A percentile compares a stretch with the other conserved stretches of the same genome.
Conservation (phyloP, 2,113 vertebrate species). For the Rhegmatorhina hoffmannsi region DNA sequence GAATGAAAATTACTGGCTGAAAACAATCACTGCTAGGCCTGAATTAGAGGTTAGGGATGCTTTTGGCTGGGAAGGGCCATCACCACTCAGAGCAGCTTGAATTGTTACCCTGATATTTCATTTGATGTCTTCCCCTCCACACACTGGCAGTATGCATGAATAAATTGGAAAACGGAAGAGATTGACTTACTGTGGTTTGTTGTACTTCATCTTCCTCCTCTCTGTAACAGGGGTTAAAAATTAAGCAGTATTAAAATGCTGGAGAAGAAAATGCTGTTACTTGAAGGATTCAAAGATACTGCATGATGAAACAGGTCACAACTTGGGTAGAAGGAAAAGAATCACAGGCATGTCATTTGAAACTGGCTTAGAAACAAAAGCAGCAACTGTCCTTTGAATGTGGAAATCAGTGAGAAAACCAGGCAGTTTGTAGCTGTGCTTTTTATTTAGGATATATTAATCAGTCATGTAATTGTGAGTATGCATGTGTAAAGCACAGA, state of each 20-base stretch:
- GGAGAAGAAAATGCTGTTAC: not conserved
- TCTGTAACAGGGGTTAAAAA: not conserved
- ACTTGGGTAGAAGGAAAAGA: not conserved
- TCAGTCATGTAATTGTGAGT: not conserved
- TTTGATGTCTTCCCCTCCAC: not conserved
- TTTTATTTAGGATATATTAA: not conserved
- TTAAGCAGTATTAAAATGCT: not conserved
- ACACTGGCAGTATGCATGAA: not conserved
- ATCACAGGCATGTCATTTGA: not conserved
- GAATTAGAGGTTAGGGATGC: not conserved
- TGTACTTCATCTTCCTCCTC: not conserved
- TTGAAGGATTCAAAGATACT: not conserved
- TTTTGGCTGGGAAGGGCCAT: not conserved
- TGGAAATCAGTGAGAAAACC: not conserved
- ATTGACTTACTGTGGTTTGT: not conserved
- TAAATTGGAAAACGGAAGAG: not conserved
- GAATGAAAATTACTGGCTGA: not conserved
- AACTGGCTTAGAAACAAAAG: not conserved
- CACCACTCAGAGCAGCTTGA: not conserved
- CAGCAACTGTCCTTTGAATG: not conserved
- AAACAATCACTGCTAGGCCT: not conserved
- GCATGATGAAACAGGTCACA: not conserved
- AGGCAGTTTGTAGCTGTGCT: not conserved
- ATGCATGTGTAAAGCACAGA: not conserved
- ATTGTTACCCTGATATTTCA: not conserved